These are phyloP conservation scores for Delphinapterus leucas DNA, from an alignment of 2,113 vertebrate genomes.

Conservation along the genomic window DNA sequence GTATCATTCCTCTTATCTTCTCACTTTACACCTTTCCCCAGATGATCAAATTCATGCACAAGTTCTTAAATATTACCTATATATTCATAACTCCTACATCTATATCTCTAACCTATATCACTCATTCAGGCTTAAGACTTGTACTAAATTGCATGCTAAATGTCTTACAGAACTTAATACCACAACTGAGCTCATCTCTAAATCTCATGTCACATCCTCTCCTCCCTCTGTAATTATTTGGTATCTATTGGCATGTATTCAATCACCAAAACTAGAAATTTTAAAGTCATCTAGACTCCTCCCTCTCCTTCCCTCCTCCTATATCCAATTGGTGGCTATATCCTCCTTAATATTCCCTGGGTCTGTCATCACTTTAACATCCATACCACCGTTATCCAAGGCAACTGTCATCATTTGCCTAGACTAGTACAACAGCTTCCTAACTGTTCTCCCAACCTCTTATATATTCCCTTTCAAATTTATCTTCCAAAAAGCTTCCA, in stretches of 20 bases:
- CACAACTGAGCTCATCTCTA: neutral
- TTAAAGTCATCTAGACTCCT: neutral
- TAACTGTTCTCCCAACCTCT: neutral
- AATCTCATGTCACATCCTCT: neutral
- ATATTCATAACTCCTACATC: neutral
- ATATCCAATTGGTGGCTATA: neutral
- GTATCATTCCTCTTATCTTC: neutral
- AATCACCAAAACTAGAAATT: neutral
- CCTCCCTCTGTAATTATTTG: neutral
- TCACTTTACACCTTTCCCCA: neutral
- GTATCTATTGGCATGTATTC: neutral
- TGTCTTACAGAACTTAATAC: neutral
- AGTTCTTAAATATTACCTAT: neutral
- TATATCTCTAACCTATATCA: neutral
- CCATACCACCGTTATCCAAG: neutral
- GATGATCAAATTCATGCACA: neutral
- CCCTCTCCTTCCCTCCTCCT: neutral
- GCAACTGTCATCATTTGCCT: neutral
- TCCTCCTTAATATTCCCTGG: neutral
- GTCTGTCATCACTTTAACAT: neutral
- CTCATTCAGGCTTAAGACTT: neutral
- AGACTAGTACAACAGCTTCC: neutral
- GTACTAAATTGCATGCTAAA: neutral
- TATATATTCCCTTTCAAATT: neutral
- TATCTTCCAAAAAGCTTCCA: neutral